Evolutionary conservation across 2,797 vertebrate genomes (phyloP), one percentile per base, ranked within the genome.

Genomic region (Cyprinodon diabolis): DNA sequence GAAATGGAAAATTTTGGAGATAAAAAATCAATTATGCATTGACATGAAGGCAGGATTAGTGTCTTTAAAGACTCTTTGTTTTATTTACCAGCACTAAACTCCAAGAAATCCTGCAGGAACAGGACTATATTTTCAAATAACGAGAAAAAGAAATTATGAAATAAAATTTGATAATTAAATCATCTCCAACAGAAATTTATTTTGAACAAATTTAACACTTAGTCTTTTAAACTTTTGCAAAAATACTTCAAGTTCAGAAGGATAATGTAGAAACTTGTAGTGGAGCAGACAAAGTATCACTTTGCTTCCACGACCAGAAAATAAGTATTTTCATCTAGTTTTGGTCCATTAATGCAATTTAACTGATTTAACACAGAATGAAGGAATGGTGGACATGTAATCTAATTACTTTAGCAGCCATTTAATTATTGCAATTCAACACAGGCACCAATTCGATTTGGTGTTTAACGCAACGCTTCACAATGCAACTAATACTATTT

Each of bases 401-500:
- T 30, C 30, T 3, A 30, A 30, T 30, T 30, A 30, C 30, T 12
- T 45, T 23, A 23, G 37, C 35, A 62, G 37, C 60, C 45, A 23
- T 19, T 35, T 66, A 43, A n/a, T 12, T 40, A 10, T 4, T 10
- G 58, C 9, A 40, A 63, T n/a, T 63, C 37, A 43, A 43, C 60
- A 43, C 60, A 43, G 37, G 60, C 37, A 63, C 60, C 40, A 9
- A 51, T 67, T 51, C 17, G 48, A 56, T 68, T 51, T 65, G 51
- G 21, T 63, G 54, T 48, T 69, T 2, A 17, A 47, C n/a, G 47
- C 10, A 54, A 69, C 1, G 19, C 40, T 47, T 55, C 10, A n/a
- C 13, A 23, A 74, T 52, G 66, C 51, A 6, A 66, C 73, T 78
- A 65, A 48, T 69, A 67, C 63, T 58, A 86, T 84, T 75, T 43